phyloP scores from a whole-genome alignment of 2,888 invertebrate genomes.

The Troides oblongomaculatus region DNA sequence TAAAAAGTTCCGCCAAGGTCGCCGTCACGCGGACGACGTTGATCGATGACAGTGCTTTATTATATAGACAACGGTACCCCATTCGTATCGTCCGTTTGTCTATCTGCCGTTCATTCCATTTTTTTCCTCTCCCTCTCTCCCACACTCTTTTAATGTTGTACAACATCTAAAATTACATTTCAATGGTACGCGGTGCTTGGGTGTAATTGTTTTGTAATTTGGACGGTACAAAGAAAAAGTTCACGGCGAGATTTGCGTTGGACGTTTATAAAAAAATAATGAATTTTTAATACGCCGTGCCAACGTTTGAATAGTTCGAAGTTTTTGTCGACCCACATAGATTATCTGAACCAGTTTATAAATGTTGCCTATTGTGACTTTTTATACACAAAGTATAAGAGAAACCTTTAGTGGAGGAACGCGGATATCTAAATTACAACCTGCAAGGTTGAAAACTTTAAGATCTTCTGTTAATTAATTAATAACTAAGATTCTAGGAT shows the following conservation, averaged over 20 bases:
- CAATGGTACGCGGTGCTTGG: constrained; percentile 17
- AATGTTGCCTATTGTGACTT: constrained; percentile 13
- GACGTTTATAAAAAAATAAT: constrained; percentile 17
- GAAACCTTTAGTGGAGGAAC: background rate
- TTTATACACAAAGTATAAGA: background rate
- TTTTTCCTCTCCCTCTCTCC: constrained; percentile 10
- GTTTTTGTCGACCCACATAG: constrained; percentile 23
- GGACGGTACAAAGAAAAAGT: constrained; percentile 6
- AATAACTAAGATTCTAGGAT: too few relatives aligned
- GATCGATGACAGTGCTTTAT: constrained; percentile 52
- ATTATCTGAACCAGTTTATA: constrained; percentile 25
- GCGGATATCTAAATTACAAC: background rate
- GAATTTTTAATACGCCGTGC: constrained; percentile 24
- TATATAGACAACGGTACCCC: constrained; percentile 31
- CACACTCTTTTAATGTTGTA: constrained; percentile 5
- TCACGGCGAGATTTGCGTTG: constrained; percentile 2
- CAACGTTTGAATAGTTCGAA: constrained; percentile 10
- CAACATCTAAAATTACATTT: constrained; percentile 20
- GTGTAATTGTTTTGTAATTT: constrained; percentile 26
- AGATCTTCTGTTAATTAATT: background rate
- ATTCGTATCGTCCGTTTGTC: constrained; percentile 7
- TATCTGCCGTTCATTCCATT: background rate
- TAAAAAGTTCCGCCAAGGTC: constrained; percentile 44
- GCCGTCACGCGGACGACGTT: constrained; percentile 45
- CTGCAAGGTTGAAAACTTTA: background rate